Evolutionary conservation across 1,140 invertebrate genomes (phyloP), one percentile per base, ranked within the genome.

Genomic region (Bombyx mandarina): DNA sequence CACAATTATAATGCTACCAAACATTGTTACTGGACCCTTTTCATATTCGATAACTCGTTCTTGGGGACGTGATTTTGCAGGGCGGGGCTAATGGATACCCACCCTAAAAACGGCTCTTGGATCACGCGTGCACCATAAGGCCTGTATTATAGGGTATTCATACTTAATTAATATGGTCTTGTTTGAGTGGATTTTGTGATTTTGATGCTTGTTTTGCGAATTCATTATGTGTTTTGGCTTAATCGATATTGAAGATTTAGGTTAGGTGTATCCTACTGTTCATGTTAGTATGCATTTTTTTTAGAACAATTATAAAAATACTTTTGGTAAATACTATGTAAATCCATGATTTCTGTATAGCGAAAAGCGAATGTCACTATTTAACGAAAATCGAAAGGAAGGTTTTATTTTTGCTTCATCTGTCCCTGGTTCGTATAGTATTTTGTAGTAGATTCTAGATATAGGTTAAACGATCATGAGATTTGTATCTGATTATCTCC

Each of bases 101-200:
- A 65, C 77, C 79, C 73, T 70, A 57, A 55, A 47, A 51, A 57
- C 49, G 62, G 65, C 64, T 74, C 56, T 68, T 76, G 70, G 70
- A 78, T 77, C 76, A 80, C 76, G 78, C 71, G 80, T 66, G 57
- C 58, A 76, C 64, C 79, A 82, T 80, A 84, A 76, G 78, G 78
- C 68, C 60, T 68, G 58, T 76, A 86, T 83, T 86, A 84, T 69
- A 69, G 77, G 70, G 79, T 77, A 83, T 84, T 83, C 83, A 82
- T 82, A 79, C 69, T 82, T 84, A 86, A 86, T 86, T 86, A 83
- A 82, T 83, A 71, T 68, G 65, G 56, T 66, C 57, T 47, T 50
- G 35, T 65, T 52, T 60, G 62, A 42, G 45, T 10, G 43, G 58
- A 43, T 18, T 52, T 35, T 61, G 61, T 45, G 46, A 22, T 54